Evolutionary conservation across 2,113 vertebrate species (phyloP), one percentile per base, ranked within the genome.

Genomic region (Vidua macroura): DNA sequence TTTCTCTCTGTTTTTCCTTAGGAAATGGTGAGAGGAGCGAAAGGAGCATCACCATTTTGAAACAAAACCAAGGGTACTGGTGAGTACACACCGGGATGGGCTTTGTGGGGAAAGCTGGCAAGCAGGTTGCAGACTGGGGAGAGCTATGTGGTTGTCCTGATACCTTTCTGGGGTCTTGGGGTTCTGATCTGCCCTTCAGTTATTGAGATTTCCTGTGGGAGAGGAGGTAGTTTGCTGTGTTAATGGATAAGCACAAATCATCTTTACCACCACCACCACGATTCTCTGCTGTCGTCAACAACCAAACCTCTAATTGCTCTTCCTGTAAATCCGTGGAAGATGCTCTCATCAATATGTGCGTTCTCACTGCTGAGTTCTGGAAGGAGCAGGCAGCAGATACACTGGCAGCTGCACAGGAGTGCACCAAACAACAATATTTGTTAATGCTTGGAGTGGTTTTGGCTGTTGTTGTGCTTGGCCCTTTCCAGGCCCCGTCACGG

Each of bases 1-100:
- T 59, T 55, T 55, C 69, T 88, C 46, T 80, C 78, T 35, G 7
- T 74, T 92, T 9, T 78, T 93, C 92, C 75, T 79, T 81, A 98
- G 97, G 97, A 97, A 89, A 97, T 97, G 96, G 86, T 92, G 96
- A 92, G 85, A 88, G 95, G 84, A 91, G 88, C 19, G 39, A 72
- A 85, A 90, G 87, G 93, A 87, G 72, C 79, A 20, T 91, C 35
- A 4, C 69, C 3, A 39, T 95, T 97, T 94, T 96, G 95, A 97
- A 92, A 90, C 73, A 24, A 62, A 96, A 93, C 37, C 90, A 14
- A 76, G 85, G 74, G 87, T 90, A 86, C 88, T 5, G 66, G 97
- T 98, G 95, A 98, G 98, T 97, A 93, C 22, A 1, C 18, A 10
- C 79, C 10, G 0, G 13, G 21, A 12, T 35, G 22, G 39, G 33